phyloP scores from a whole-genome alignment of 2,888 invertebrate genomes.

The Lasiommata megera region DNA sequence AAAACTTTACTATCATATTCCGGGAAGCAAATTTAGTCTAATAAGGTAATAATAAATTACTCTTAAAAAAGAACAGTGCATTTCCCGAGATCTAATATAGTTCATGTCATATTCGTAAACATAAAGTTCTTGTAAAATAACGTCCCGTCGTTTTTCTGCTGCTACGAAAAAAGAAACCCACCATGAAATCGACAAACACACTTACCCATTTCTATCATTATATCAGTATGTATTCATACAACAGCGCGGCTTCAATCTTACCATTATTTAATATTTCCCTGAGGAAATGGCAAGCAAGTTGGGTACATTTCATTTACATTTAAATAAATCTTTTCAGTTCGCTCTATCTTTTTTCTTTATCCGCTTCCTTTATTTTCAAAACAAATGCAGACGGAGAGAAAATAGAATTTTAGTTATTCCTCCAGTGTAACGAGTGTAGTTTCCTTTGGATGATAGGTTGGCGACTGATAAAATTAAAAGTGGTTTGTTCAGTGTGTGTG shows the following conservation, averaged over 20 bases:
- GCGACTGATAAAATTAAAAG: too few relatives aligned
- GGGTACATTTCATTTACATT: conserved; percentile 7
- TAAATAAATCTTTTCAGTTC: conserved; percentile 11
- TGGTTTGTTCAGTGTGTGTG: too few relatives aligned
- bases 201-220: background rate
- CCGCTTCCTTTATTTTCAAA: conserved; percentile 11
- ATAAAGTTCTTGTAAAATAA: too few relatives aligned
- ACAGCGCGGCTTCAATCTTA: background rate
- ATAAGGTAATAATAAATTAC: too few relatives aligned
- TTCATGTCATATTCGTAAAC: too few relatives aligned
- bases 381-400: conserved; percentile 1
- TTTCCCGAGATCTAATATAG: too few relatives aligned
- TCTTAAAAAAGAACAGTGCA: too few relatives aligned
- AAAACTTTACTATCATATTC: too few relatives aligned
- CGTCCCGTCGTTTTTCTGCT: too few relatives aligned
- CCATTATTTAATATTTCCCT: conserved; percentile 8
- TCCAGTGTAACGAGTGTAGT: background rate
- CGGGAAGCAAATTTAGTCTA: too few relatives aligned
- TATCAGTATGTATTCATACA: background rate
- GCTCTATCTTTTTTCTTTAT: background rate
- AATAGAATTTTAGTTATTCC: conserved; percentile 8
- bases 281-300: background rate
- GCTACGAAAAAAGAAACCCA: too few relatives aligned
- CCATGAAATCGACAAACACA: background rate
- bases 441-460: background rate